phyloP scores from a whole-genome alignment of 2,888 invertebrate species.

The Scelioninae gen. 1 region DNA sequence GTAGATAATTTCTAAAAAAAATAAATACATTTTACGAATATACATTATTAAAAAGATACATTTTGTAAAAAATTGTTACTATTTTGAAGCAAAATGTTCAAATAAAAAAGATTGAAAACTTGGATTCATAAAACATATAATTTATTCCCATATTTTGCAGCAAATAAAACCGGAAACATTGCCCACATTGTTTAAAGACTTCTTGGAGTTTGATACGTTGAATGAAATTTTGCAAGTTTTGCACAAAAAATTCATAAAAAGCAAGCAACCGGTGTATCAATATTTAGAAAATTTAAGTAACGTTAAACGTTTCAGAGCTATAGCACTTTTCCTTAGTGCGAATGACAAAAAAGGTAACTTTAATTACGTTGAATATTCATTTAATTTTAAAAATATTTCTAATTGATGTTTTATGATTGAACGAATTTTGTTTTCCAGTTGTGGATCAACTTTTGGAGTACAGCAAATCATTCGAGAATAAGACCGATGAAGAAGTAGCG shows the following conservation, averaged over 20 bases:
- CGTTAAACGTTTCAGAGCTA: constrained; percentile 88
- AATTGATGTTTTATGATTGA: not conserved
- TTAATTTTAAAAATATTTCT: no score
- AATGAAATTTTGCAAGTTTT: constrained; percentile 87
- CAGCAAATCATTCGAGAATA: constrained; percentile 77
- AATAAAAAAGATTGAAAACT: no score
- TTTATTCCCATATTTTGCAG: constrained; percentile 81
- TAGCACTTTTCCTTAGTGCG: constrained; percentile 87
- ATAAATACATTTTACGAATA: no score
- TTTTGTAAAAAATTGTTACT: no score
- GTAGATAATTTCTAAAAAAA: no score
- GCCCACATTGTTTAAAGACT: constrained; percentile 88
- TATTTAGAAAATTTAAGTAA: constrained; percentile 86
- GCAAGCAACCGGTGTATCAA: constrained; percentile 83
- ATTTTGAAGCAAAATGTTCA: no score
- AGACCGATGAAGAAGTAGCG: constrained; percentile 79
- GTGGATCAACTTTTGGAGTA: constrained; percentile 82
- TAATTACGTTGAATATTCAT: no score
- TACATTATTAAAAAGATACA: no score
- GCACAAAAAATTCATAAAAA: constrained; percentile 84
- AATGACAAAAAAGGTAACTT: constrained; percentile 87
- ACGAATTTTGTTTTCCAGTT: constrained; percentile 78
- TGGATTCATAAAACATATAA: no score
- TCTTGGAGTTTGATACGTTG: constrained; percentile 88
- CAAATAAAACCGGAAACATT: constrained; percentile 86